Percentiles rank a stretch among this genome's conserved stretches.
These are phyloP conservation scores for Carollia perspicillata DNA, from an alignment of 2,113 vertebrate species.

Conservation along the genomic window DNA sequence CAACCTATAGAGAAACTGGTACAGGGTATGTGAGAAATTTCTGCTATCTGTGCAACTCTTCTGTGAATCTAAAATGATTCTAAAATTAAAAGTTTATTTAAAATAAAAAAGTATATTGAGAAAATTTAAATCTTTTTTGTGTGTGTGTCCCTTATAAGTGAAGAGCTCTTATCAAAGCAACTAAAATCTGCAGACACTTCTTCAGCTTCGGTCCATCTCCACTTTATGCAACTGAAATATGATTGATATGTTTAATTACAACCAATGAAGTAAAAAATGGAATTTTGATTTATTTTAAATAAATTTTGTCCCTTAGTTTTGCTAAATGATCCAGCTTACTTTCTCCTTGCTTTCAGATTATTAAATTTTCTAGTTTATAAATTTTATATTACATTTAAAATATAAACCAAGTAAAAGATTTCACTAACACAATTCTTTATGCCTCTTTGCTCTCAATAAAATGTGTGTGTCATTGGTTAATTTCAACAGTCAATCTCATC, in stretches of 20 bases:
- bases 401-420: conserved; percentile 52
- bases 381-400: conserved; percentile 37
- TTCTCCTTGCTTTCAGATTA: neutral
- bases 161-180: neutral
- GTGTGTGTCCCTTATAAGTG: conserved; percentile 26
- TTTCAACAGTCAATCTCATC: neutral
- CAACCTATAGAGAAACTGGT: neutral
- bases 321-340: neutral
- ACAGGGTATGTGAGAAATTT: neutral
- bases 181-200: neutral
- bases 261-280: neutral
- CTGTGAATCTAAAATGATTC: neutral
- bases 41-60: neutral
- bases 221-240: neutral
- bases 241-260: neutral
- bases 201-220: neutral
- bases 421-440: neutral
- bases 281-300: neutral
- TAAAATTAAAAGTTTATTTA: neutral
- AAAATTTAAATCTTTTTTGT: neutral
- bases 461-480: neutral
- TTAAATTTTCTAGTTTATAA: neutral
- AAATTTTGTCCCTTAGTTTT: neutral
- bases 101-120: neutral
- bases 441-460: neutral